phyloP scores from a whole-genome alignment of 2,113 vertebrate species.

The Zosterops lateralis region DNA sequence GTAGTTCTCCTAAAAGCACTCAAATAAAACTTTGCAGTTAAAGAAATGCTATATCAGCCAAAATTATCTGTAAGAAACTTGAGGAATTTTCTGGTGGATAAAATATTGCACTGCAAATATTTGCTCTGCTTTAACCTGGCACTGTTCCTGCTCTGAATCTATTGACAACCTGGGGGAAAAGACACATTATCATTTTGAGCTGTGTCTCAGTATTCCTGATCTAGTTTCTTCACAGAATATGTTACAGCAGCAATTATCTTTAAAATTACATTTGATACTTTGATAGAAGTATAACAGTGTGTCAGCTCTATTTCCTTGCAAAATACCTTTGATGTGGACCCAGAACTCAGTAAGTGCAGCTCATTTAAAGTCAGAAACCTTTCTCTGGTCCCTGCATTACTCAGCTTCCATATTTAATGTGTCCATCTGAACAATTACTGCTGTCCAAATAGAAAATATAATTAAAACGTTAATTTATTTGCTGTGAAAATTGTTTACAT shows the following conservation, averaged over 20 bases:
- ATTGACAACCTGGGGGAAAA: background rate
- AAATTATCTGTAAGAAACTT: background rate
- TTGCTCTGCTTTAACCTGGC: background rate
- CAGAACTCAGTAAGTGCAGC: background rate
- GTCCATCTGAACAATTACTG: background rate
- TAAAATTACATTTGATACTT: background rate
- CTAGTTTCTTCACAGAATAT: background rate
- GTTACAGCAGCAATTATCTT: background rate
- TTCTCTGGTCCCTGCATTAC: background rate
- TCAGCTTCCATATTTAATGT: background rate
- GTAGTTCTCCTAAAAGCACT: background rate
- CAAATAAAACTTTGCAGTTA: background rate
- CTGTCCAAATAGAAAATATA: background rate
- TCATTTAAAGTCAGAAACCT: background rate
- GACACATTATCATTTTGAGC: background rate
- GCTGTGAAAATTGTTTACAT: background rate
- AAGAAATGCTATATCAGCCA: conserved; percentile 1
- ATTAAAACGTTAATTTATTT: background rate
- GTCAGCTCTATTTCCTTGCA: background rate
- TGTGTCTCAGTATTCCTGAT: background rate
- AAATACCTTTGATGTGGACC: background rate
- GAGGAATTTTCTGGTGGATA: background rate
- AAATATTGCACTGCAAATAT: conserved; percentile 13
- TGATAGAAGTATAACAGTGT: background rate
- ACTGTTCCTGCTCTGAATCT: background rate